Evolutionary conservation across 2,888 invertebrate genomes (phyloP).

Genomic region (Diaperis boleti): DNA sequence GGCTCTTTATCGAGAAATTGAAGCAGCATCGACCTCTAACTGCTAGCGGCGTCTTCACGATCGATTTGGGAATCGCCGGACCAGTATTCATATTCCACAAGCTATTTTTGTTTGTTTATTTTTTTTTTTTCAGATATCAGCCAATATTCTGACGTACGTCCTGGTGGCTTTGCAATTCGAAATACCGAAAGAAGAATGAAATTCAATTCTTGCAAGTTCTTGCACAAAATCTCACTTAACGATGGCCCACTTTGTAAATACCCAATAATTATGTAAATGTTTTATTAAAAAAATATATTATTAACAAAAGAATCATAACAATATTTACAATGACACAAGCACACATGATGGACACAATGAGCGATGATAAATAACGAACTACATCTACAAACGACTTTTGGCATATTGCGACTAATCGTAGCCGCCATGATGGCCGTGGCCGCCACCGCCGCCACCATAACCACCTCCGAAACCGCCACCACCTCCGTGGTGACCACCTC

Average conservation of each 20-base stretch:
- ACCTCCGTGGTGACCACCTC: constrained; percentile 32
- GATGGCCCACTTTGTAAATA: no score
- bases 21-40: constrained; percentile 61
- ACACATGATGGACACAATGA: constrained; percentile 48
- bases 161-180: constrained; percentile 65
- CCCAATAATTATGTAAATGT: constrained; percentile 30
- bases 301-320: constrained; percentile 47
- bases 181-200: constrained; percentile 58
- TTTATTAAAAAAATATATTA: constrained; percentile 34
- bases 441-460: constrained; percentile 38
- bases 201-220: no score
- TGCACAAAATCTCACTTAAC: no score
- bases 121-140: constrained; percentile 61
- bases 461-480: constrained; percentile 45
- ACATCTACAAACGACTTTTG: constrained; percentile 30
- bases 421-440: constrained; percentile 41
- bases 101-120: neutral
- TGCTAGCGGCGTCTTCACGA: constrained; percentile 63
- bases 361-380: constrained; percentile 46
- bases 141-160: constrained; percentile 64
- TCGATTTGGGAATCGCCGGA: constrained; percentile 63
- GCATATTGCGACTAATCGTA: constrained; percentile 29
- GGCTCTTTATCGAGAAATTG: constrained; percentile 63
- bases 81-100: constrained; percentile 54
- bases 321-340: constrained; percentile 50